These are phyloP conservation scores for Matsumurasca onukii DNA, from an alignment of 1,140 invertebrate genomes.

Conservation along the genomic window DNA sequence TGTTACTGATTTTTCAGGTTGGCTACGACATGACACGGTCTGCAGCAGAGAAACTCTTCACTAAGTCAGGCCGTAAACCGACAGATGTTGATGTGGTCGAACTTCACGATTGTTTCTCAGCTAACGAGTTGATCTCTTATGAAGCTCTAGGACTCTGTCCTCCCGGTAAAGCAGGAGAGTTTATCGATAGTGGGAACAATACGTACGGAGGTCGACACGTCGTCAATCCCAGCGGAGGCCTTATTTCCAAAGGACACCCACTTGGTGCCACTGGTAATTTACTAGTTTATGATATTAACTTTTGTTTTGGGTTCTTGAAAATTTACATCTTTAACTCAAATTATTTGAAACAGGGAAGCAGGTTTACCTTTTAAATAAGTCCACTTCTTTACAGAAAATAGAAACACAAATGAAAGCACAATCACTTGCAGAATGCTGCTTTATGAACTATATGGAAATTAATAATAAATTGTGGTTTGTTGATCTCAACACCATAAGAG, in stretches of 20 bases:
- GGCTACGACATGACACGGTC: constrained; percentile 94
- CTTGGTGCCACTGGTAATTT: constrained; percentile 86
- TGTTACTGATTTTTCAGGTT: constrained; percentile 59
- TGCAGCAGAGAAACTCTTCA: constrained; percentile 79
- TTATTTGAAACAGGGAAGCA: no score
- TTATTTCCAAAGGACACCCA: constrained; percentile 99
- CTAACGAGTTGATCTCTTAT: constrained; percentile 97
- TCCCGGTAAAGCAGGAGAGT: constrained; percentile 85
- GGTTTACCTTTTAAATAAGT: no score
- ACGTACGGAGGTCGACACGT: constrained; percentile 98
- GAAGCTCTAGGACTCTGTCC: constrained; percentile 94
- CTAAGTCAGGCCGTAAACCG: constrained; percentile 73
- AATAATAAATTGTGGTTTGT: no score
- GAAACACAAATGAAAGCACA: no score
- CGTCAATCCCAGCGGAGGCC: constrained; percentile 95
- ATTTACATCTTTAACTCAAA: no score
- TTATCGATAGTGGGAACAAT: constrained; percentile 93
- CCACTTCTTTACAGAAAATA: no score
- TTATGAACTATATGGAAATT: no score
- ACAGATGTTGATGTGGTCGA: constrained; percentile 94
- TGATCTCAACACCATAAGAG: no score
- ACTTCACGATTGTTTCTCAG: constrained; percentile 98
- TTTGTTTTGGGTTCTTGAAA: no score
- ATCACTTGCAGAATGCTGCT: no score
- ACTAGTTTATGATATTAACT: no score